phyloP scores from a whole-genome alignment of 2,113 vertebrate species.

The Tragelaphus scriptus region DNA sequence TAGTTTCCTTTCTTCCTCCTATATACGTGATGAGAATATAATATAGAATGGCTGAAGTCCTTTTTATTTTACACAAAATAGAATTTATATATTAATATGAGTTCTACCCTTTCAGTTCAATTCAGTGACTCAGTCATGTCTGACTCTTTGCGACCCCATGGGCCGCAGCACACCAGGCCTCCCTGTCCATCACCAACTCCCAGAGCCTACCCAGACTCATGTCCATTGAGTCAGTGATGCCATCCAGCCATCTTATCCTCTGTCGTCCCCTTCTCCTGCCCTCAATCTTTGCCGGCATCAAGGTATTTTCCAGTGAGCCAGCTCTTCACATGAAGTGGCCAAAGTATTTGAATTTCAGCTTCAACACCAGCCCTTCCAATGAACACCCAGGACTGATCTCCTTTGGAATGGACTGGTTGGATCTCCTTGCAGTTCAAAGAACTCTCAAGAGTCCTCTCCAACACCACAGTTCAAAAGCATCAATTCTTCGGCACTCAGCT shows the following conservation, averaged over 20 bases:
- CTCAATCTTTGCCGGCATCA: background rate
- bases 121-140: background rate
- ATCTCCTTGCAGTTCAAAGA: background rate
- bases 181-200: background rate
- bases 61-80: background rate
- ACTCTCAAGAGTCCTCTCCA: background rate
- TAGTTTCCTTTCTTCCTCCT: background rate
- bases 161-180: accelerated
- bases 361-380: background rate
- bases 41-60: background rate
- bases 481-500: too few relatives aligned
- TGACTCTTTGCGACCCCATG: background rate
- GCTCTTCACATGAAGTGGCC: accelerated
- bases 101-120: background rate
- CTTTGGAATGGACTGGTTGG: background rate
- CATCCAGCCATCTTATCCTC: background rate
- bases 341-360: background rate
- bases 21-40: background rate
- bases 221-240: background rate
- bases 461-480: background rate
- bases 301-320: background rate
- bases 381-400: background rate
- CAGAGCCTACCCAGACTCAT: background rate
- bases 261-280: background rate
- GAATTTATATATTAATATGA: background rate